Evolutionary conservation across 2,888 invertebrate species (phyloP).

Genomic region (Drymonia ruficornis): DNA sequence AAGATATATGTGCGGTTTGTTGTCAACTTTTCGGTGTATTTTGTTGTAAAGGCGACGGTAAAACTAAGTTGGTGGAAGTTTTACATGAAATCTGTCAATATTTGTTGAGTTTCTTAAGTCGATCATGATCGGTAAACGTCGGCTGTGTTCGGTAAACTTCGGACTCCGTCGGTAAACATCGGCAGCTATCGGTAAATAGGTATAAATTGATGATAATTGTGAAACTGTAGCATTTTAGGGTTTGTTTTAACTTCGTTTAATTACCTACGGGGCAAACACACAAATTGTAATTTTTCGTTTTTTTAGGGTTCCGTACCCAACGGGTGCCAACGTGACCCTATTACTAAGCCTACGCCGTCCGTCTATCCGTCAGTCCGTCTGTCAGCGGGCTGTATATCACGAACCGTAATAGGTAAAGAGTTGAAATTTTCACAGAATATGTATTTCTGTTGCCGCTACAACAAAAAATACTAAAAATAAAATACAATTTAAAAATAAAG

Average conservation of each 20-base stretch:
- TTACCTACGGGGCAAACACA: too few species aligned
- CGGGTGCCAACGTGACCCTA: too few species aligned
- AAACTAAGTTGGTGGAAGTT: constrained; percentile 19
- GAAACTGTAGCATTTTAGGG: constrained; percentile 41
- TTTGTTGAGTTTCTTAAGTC: constrained; percentile 38
- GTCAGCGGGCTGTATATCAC: too few species aligned
- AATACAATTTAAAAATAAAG: too few species aligned
- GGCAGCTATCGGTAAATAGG: constrained; percentile 33
- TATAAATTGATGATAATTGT: constrained; percentile 46
- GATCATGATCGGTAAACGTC: constrained; percentile 51
- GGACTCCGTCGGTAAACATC: constrained; percentile 33
- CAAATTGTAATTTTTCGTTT: too few species aligned
- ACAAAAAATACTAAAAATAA: too few species aligned
- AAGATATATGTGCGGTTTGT: constrained; percentile 16
- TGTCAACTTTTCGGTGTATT: neutral
- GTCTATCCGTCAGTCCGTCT: too few species aligned
- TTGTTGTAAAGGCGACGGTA: constrained; percentile 7
- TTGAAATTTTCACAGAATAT: too few species aligned
- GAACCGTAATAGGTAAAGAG: too few species aligned
- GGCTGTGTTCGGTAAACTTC: constrained; percentile 32
- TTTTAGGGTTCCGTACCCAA: too few species aligned
- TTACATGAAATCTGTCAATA: constrained; percentile 41
- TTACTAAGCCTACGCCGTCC: too few species aligned
- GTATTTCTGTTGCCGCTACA: too few species aligned
- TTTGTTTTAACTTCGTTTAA: constrained; percentile 19